phyloP scores from a whole-genome alignment of 2,113 vertebrate genomes.

The Pongo pygmaeus region DNA sequence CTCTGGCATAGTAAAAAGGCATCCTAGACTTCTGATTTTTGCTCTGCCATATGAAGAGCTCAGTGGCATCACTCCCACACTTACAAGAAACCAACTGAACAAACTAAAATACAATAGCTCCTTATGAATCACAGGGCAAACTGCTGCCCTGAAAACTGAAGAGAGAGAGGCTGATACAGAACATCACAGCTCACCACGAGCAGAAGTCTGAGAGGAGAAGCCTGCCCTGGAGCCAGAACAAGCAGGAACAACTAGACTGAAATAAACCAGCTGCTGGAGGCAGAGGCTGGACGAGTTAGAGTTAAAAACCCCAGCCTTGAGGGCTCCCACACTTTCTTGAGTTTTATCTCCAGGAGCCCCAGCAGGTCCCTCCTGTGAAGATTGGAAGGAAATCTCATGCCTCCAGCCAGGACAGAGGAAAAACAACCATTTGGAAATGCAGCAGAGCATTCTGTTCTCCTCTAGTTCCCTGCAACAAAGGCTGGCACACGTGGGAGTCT shows the following conservation, averaged over 20 bases:
- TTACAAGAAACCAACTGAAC: not conserved
- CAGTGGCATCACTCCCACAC: not conserved
- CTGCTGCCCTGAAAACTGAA: not conserved
- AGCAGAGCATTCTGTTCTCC: not conserved
- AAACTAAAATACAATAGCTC: not conserved
- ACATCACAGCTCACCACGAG: not conserved
- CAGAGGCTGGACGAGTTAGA: not conserved
- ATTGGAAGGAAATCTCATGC: not conserved
- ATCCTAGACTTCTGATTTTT: not conserved
- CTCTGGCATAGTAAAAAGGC: not conserved
- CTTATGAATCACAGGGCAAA: not conserved
- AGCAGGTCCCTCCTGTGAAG: not conserved
- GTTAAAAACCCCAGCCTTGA: not conserved
- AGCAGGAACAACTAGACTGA: not conserved
- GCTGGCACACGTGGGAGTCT: not conserved
- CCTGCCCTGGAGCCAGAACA: not conserved
- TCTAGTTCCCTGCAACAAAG: not conserved
- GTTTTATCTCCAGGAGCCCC: not conserved
- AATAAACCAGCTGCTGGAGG: not conserved
- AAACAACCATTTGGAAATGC: not conserved
- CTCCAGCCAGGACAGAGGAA: not conserved
- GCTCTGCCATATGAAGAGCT: not conserved
- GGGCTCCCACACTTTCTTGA: not conserved
- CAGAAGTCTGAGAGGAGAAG: not conserved
- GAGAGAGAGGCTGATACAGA: not conserved